Base-by-base conservation (phyloP, 1,140 invertebrate genomes). In the Cyclina sinensis region DNA sequence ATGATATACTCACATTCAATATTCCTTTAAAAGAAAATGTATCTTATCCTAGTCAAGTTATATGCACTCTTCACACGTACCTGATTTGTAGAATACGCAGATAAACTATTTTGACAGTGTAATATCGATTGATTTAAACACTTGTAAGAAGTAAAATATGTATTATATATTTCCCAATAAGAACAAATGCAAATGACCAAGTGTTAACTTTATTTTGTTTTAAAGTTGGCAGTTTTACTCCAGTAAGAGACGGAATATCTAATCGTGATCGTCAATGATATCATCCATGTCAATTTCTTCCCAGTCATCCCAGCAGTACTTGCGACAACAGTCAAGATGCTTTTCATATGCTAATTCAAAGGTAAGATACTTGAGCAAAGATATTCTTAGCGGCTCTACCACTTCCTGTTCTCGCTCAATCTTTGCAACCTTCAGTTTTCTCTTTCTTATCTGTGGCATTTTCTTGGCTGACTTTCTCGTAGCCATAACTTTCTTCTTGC, bases 241-340 rank as follows among this genome's bases (percentile, higher is more conserved):
- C 21, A 54, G 21, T 46, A 9, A 9, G 43, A 46, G 43, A 30
- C 2, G 7, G 5, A 27, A 30, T 18, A 7, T 76, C 18, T 73
- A 39, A 39, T 68, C 51, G 46, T 87, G 27, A 54, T 87, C 73
- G 32, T 37, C 46, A 9, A 39, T 57, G 35, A 85, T 85, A 27
- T 82, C 59, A 9, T 65, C 62, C 35, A 65, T 68, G 21, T 82
- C 57, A 7, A 68, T 21, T 82, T 82, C 59, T 35, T 65, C 80
- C 80, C 80, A 82, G 14, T 65, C 39, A 30, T 82, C 62, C 57
- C 80, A 82, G 24, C 80, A 82, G 39, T 68, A 68, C 30, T 43
- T 65, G 5, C 37, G 11, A 37, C 80, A 82, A 32, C 80, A 82
- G 9, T 68, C 62, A 43, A 57, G 32, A 1, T 39, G 5, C 11